Evolutionary conservation across 2,797 vertebrate species (phyloP), one percentile per base, ranked within the genome.

Genomic region (Hoplostethus atlanticus): DNA sequence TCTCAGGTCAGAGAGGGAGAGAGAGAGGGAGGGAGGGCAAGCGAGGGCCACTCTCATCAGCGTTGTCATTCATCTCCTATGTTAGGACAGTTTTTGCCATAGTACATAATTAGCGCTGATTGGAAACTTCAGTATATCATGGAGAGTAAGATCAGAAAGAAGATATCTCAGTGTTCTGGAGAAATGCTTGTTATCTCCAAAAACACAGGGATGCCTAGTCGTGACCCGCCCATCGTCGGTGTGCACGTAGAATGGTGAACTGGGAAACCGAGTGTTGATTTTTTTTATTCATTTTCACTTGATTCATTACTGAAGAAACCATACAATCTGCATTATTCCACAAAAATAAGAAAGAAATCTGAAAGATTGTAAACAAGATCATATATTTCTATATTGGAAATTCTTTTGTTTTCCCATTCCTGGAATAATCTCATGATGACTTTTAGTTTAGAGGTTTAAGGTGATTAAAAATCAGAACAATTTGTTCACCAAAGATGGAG

Each of bases 11-110:
- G 81, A 71, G 25, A 10, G 50, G 38, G 51, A 67, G 40, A 67
- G 34, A 31, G 60, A 13, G 30, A 42, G 16, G 16, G 59, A 17
- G 28, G 38, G 77, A 86, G 89, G 84, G 67, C 84, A 84, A 73
- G 44, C 2, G 21, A 76, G 81, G 86, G 84, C 85, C 87, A 83
- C 76, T 53, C 84, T 91, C 88, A 87, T 92, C 85, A 92, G 84
- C 73, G 15, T 67, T 54, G 82, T 76, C 84, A 80, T 93, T 77
- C 60, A 76, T 93, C 87, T 90, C 80, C 47, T 66, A 28, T 90
- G 91, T 92, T 92, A 89, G 85, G 92, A 92, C 89, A 92, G 81
- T 82, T 84, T 79, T 81, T 79, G 58, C 77, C 80, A 71, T 70
- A 10, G 67, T 71, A 34, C 70, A 75, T 85, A 84, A 88, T 90